Evolutionary conservation across 2,797 vertebrate genomes (phyloP).

Genomic region (Ambastaia sidthimunki): DNA sequence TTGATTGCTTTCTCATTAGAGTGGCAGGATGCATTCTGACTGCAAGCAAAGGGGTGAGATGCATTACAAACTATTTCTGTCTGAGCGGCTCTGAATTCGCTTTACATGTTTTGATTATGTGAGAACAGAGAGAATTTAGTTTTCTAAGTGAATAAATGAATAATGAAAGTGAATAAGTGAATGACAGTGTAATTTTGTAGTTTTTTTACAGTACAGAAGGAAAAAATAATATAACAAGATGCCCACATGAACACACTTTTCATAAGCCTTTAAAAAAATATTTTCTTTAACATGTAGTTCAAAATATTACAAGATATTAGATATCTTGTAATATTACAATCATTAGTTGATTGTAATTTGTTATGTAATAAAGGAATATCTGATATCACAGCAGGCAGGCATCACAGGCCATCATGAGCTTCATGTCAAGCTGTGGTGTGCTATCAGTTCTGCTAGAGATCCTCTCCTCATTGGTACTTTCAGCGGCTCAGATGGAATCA

Average conservation of each 20-base stretch:
- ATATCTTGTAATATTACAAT: no score
- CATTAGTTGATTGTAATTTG: neutral
- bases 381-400: slow-evolving; percentile 31
- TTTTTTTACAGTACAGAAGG: slow-evolving; percentile 1
- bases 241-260: slow-evolving; percentile 1
- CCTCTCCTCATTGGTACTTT: slow-evolving; percentile 6
- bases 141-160: slow-evolving; percentile 17
- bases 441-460: slow-evolving; percentile 32
- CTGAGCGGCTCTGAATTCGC: slow-evolving; percentile 39
- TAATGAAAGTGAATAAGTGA: no score
- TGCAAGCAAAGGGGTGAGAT: slow-evolving; percentile 34
- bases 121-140: slow-evolving; percentile 39
- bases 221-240: slow-evolving; percentile 25
- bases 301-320: neutral
- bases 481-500: slow-evolving; percentile 38
- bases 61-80: slow-evolving; percentile 47
- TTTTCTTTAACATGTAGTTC: no score
- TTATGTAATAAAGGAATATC: neutral
- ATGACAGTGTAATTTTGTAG: slow-evolving; percentile 26
- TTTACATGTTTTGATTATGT: slow-evolving; percentile 22
- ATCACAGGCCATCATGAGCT: slow-evolving; percentile 31
- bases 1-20: slow-evolving; percentile 54
- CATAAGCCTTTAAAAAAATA: no score
- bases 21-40: slow-evolving; percentile 41
- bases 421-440: slow-evolving; percentile 47